Conservation (phyloP, 2,113 vertebrate genomes). For the Xenus cinereus region DNA sequence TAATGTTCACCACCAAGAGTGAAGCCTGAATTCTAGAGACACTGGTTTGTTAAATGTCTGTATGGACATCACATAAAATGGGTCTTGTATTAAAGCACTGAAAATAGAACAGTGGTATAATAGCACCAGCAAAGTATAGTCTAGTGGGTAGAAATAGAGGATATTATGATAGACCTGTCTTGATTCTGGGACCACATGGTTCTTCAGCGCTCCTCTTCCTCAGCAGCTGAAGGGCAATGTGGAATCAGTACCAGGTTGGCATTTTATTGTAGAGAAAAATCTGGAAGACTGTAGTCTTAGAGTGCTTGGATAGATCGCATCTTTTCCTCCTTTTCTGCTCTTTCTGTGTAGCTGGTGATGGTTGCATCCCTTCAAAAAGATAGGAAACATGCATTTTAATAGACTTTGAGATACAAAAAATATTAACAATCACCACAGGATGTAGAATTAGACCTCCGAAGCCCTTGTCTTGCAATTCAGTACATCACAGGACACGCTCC, state of each 20-base stretch:
- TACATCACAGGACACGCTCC: neutral
- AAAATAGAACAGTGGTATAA: neutral
- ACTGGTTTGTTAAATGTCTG: neutral
- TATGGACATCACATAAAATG: neutral
- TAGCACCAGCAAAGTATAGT: neutral
- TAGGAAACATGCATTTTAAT: neutral
- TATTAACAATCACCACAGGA: neutral
- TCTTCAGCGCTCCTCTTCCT: neutral
- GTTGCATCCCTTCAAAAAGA: neutral
- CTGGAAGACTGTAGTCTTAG: neutral
- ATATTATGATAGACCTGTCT: neutral
- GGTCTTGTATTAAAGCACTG: neutral
- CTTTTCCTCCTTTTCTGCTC: neutral
- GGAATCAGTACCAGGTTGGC: neutral
- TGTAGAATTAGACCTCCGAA: neutral
- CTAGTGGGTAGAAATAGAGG: neutral
- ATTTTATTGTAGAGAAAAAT: neutral
- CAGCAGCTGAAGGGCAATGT: neutral
- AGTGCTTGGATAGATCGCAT: neutral
- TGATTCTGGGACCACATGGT: neutral
- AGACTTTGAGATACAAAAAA: neutral
- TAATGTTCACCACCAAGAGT: neutral
- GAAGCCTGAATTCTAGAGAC: neutral
- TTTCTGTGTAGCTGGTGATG: neutral
- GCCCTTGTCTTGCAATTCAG: neutral